phyloP scores from a whole-genome alignment of 2,888 invertebrate genomes.

The Machimus atricapillus region DNA sequence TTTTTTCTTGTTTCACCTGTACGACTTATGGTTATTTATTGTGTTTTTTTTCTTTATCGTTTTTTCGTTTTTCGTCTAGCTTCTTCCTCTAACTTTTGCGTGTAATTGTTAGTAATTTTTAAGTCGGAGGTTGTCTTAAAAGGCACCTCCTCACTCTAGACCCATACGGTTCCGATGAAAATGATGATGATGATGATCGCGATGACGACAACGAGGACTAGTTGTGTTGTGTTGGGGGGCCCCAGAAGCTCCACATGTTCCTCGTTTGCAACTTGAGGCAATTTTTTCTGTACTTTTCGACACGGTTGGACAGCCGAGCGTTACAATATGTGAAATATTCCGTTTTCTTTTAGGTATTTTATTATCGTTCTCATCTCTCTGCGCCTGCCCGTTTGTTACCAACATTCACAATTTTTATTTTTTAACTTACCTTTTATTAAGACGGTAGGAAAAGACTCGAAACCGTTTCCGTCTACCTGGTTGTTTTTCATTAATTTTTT shows the following conservation, averaged over 20 bases:
- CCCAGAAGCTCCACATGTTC: neutral
- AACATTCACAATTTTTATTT: neutral
- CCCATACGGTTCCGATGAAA: neutral
- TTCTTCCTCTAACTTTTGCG: neutral
- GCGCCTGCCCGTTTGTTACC: neutral
- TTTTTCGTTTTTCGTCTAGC: neutral
- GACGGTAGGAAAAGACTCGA: neutral
- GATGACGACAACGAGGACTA: neutral
- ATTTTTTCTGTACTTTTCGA: conserved; percentile 32
- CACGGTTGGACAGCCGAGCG: conserved; percentile 47
- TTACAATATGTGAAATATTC: conserved; percentile 46
- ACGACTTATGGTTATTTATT: neutral
- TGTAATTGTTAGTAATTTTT: conserved; percentile 6
- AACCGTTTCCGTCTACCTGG: neutral
- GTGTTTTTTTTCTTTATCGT: neutral
- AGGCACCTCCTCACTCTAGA: neutral
- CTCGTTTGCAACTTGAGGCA: neutral
- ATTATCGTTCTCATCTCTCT: neutral
- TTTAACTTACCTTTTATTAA: neutral
- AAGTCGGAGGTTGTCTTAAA: neutral
- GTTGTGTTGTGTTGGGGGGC: neutral
- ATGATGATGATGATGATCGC: neutral
- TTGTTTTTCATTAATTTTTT: too few relatives aligned
- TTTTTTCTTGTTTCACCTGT: neutral
- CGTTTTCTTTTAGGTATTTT: conserved; percentile 35